These are phyloP conservation scores for Malurus alboscapulatus DNA, from an alignment of 2,113 vertebrate genomes.

Conservation along the genomic window DNA sequence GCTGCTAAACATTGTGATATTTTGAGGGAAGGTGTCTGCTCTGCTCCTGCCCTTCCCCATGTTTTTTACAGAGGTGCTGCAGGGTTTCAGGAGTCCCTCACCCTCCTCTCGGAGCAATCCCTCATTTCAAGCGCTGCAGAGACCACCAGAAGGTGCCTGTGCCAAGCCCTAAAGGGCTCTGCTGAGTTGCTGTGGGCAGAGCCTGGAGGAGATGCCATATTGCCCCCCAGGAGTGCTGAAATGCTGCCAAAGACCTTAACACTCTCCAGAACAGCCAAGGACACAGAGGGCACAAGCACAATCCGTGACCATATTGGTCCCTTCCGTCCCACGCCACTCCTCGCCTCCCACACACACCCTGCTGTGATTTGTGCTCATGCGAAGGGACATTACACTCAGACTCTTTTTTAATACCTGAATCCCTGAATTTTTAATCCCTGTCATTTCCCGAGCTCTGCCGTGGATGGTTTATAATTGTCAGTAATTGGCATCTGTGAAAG, in stretches of 20 bases:
- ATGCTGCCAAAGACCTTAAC: background rate
- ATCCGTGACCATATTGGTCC: fast-evolving
- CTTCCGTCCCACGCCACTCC: fast-evolving
- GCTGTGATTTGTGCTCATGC: background rate
- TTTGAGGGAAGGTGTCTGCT: background rate
- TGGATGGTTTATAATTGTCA: background rate
- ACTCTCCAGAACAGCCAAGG: background rate
- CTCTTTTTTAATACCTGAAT: background rate
- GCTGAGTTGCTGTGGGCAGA: background rate
- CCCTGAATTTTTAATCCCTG: background rate
- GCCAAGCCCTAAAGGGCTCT: background rate
- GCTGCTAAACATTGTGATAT: background rate
- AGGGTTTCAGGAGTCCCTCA: background rate
- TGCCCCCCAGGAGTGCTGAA: background rate
- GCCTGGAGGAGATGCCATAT: background rate
- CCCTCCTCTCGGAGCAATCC: background rate
- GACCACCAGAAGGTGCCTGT: background rate
- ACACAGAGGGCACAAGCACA: background rate
- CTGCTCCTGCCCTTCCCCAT: background rate
- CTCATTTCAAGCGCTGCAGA: background rate
- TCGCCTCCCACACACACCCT: background rate
- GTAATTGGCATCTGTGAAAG: background rate
- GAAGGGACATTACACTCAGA: background rate
- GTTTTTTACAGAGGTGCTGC: background rate
- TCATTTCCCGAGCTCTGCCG: background rate